Conservation (phyloP, 2,888 invertebrate species). For the Drosophila meridiana region DNA sequence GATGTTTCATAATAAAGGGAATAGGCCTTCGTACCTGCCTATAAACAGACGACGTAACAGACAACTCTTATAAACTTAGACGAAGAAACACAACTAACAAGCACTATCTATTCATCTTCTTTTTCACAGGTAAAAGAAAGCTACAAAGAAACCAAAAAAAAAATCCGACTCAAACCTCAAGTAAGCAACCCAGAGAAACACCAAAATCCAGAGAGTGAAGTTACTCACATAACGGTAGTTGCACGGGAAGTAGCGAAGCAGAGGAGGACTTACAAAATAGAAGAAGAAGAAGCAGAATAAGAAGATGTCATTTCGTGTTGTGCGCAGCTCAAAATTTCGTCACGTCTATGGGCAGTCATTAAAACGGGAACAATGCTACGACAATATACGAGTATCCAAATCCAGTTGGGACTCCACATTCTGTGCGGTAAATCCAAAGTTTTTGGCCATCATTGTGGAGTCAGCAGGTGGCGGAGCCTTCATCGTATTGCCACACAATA, state of each 20-base stretch:
- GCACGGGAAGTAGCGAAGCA: not conserved
- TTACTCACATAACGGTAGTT: constrained; percentile 8
- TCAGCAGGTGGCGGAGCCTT: constrained; percentile 98
- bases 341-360: constrained; percentile 95
- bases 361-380: constrained; percentile 98
- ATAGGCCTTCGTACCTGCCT: not conserved
- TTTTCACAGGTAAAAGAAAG: constrained; percentile 42
- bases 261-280: constrained; percentile 9
- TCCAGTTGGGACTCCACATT: constrained; percentile 99
- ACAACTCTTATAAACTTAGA: not conserved
- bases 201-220: constrained; percentile 8
- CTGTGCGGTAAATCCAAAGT: constrained; percentile 99
- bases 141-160: constrained; percentile 6
- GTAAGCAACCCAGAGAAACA: constrained; percentile 21
- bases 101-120: constrained; percentile 18
- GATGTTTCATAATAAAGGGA: not conserved
- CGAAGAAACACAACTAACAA: constrained; percentile 8
- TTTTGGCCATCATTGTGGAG: constrained; percentile 98
- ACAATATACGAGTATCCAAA: constrained; percentile 98
- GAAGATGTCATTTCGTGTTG: constrained; percentile 97
- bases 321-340: constrained; percentile 98
- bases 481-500: constrained; percentile 96
- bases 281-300: constrained; percentile 2
- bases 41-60: not conserved
- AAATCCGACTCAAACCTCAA: not conserved